phyloP scores from a whole-genome alignment of 2,797 vertebrate species.

The Sebastes taczanowskii region DNA sequence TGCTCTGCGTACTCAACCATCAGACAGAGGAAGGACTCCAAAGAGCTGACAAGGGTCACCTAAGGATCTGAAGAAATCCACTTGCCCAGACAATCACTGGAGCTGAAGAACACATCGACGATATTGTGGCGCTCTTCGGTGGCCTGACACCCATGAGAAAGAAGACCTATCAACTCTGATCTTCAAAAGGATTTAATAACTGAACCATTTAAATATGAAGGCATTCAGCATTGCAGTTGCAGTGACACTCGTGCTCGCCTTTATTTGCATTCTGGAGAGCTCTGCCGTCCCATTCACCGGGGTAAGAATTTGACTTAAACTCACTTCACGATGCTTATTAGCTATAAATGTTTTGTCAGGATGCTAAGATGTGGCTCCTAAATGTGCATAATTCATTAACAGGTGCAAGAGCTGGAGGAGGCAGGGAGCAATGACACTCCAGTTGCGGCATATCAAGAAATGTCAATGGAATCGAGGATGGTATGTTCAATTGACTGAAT shows the following conservation, averaged over 20 bases:
- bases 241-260: slow-evolving; percentile 80
- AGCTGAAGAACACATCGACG: slow-evolving; percentile 51
- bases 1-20: slow-evolving; percentile 6
- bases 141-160: slow-evolving; percentile 59
- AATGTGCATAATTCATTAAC: slow-evolving; percentile 67
- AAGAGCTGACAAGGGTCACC: slow-evolving; percentile 48
- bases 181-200: slow-evolving; percentile 51
- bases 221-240: slow-evolving; percentile 77
- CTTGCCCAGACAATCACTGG: slow-evolving; percentile 27
- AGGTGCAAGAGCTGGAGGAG: slow-evolving; percentile 71
- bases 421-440: slow-evolving; percentile 75
- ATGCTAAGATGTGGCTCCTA: slow-evolving; percentile 43
- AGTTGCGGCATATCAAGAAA: slow-evolving; percentile 69
- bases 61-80: slow-evolving; percentile 50
- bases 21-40: slow-evolving; percentile 29
- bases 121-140: slow-evolving; percentile 41
- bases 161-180: slow-evolving; percentile 54
- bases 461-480: slow-evolving; percentile 68
- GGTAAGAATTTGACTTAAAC: slow-evolving; percentile 71
- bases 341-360: slow-evolving; percentile 53
- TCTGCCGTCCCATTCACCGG: slow-evolving; percentile 68
- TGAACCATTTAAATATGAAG: slow-evolving; percentile 75
- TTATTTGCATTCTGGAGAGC: slow-evolving; percentile 73
- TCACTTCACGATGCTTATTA: slow-evolving; percentile 45
- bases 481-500: slow-evolving; percentile 74